These are phyloP conservation scores for Anneissia japonica DNA, from an alignment of 35 echinoderm and acorn worm species.

Conservation along the genomic window DNA sequence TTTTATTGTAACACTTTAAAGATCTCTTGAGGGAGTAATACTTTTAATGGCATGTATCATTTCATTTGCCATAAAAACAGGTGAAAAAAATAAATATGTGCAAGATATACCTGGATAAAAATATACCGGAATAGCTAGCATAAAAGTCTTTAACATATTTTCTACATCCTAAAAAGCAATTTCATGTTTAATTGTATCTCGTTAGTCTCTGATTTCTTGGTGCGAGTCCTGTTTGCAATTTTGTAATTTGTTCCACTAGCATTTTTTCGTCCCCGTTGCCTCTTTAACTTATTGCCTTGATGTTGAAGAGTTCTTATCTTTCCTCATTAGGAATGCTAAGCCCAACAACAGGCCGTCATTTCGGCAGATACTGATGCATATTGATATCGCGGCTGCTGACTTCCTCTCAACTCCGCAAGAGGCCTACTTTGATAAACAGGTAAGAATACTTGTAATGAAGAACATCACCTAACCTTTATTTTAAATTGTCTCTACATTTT, in stretches of 20 bases:
- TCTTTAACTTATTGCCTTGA: neutral
- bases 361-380: constrained; percentile 92
- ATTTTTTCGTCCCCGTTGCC: neutral
- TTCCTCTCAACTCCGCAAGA: constrained; percentile 95
- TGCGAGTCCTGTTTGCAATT: neutral
- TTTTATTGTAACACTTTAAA: neutral
- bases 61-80: neutral
- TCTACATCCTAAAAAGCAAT: neutral
- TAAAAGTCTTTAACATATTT: neutral
- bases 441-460: too few relatives aligned
- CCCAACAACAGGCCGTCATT: constrained; percentile 95
- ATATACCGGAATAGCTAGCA: neutral
- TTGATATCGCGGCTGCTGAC: constrained; percentile 93
- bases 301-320: neutral
- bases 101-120: neutral
- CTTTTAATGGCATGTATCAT: neutral
- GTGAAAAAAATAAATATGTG: neutral
- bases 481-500: too few relatives aligned
- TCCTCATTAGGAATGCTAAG: constrained; percentile 65
- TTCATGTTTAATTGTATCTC: neutral
- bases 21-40: neutral
- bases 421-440: constrained; percentile 99
- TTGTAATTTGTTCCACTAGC: neutral
- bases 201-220: neutral
- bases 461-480: too few relatives aligned